A percentile compares a stretch with the other conserved stretches of the same genome.
phyloP scores from a whole-genome alignment of 2,888 invertebrate species.

The Halictus quadricinctus region DNA sequence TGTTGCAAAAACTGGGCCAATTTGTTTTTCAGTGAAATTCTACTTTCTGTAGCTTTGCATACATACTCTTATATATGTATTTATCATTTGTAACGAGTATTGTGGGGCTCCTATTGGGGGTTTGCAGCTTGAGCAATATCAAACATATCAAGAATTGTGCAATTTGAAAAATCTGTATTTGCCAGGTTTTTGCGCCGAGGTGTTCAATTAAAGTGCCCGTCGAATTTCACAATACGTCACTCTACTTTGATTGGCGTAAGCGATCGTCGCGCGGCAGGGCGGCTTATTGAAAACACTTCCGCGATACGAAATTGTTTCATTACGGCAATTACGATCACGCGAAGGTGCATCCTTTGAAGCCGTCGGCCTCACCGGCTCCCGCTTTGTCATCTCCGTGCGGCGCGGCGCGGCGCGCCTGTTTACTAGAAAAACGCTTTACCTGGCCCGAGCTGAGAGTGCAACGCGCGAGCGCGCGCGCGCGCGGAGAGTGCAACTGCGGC shows the following conservation, averaged over 20 bases:
- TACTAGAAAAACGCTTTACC: conserved; percentile 57
- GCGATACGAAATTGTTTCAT: conserved; percentile 19
- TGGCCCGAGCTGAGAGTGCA: conserved; percentile 18
- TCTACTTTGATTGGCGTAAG: not conserved
- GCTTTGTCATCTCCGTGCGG: conserved; percentile 61
- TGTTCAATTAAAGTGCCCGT: not conserved
- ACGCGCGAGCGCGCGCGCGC: conserved; percentile 16
- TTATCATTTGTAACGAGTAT: too few species aligned
- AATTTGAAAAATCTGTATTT: not conserved
- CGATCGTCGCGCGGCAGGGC: not conserved
- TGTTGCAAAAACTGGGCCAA: too few species aligned
- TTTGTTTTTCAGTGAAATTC: not conserved
- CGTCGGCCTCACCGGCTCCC: conserved; percentile 43
- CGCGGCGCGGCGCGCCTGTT: conserved; percentile 55
- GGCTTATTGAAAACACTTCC: conserved; percentile 10
- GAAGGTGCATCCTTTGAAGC: conserved; percentile 27
- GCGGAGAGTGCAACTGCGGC: conserved; percentile 3
- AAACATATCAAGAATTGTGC: too few species aligned
- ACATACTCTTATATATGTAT: too few species aligned
- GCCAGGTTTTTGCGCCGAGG: not conserved
- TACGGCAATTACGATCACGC: conserved; percentile 24
- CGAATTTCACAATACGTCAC: not conserved
- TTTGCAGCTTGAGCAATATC: too few species aligned
- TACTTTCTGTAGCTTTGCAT: not conserved
- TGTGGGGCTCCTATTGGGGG: too few species aligned